phyloP scores from a whole-genome alignment of 2,888 invertebrate species.

The Phyto melanocephala region DNA sequence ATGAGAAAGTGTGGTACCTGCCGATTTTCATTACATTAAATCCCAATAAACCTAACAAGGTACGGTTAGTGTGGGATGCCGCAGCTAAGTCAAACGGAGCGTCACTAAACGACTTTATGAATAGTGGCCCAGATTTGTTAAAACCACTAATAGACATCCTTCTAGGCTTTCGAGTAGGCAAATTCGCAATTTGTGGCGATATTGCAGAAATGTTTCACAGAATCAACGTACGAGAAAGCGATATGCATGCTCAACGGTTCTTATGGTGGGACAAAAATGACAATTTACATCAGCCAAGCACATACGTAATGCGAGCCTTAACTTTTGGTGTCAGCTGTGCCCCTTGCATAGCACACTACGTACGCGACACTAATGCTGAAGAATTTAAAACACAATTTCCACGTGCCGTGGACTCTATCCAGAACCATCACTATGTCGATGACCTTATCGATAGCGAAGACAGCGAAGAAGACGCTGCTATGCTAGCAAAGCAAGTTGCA shows the following conservation, averaged over 20 bases:
- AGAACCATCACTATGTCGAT: constrained; percentile 13
- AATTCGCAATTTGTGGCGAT: constrained; percentile 55
- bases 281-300: constrained; percentile 23
- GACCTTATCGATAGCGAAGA: constrained; percentile 33
- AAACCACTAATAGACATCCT: constrained; percentile 61
- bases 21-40: constrained; percentile 26
- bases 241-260: constrained; percentile 58
- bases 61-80: constrained; percentile 72
- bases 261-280: constrained; percentile 57
- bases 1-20: neutral
- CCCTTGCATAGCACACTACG: constrained; percentile 11
- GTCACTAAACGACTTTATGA: constrained; percentile 67
- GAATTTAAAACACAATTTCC: neutral
- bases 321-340: constrained; percentile 28
- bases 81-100: constrained; percentile 68
- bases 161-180: constrained; percentile 58
- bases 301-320: constrained; percentile 47
- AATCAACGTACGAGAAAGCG: constrained; percentile 47
- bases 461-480: constrained; percentile 9
- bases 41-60: constrained; percentile 66
- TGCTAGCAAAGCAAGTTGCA: constrained; percentile 1
- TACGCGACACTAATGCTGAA: neutral
- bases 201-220: constrained; percentile 64
- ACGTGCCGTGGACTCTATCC: neutral
- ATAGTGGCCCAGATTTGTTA: constrained; percentile 50